Percentiles rank a stretch among this genome's conserved stretches.
phyloP scores from a whole-genome alignment of 2,888 invertebrate genomes.

The Netelia melanura region DNA sequence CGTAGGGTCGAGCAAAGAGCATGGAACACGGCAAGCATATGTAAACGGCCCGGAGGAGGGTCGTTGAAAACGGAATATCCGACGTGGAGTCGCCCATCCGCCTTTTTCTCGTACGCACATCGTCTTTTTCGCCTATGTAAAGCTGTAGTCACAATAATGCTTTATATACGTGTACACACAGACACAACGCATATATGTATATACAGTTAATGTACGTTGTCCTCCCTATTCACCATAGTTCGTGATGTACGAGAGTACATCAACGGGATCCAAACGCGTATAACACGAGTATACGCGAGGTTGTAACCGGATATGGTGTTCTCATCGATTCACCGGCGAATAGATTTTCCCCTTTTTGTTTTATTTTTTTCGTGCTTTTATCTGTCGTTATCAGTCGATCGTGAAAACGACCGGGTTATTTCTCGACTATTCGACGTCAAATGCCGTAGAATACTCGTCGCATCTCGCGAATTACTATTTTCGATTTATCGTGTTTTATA shows the following conservation, averaged over 20 bases:
- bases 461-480: background rate
- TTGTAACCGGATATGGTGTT: constrained; percentile 34
- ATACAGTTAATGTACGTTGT: background rate
- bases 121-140: constrained; percentile 15
- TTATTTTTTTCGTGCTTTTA: background rate
- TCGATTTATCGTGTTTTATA: no score
- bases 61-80: constrained; percentile 53
- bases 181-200: background rate
- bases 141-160: background rate
- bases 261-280: constrained; percentile 3
- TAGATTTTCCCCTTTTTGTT: background rate
- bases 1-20: background rate
- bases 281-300: constrained; percentile 2
- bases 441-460: background rate
- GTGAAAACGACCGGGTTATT: constrained; percentile 14
- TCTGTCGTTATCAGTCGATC: constrained; percentile 7
- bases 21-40: constrained; percentile 20
- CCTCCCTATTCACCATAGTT: constrained; percentile 32
- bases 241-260: constrained; percentile 27
- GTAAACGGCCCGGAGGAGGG: constrained; percentile 50
- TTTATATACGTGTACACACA: background rate
- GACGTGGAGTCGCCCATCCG: constrained; percentile 48
- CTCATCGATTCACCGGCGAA: constrained; percentile 30
- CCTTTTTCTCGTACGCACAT: constrained; percentile 18
- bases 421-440: constrained; percentile 18